These are phyloP conservation scores for Phragmatobia fuliginosa DNA, from an alignment of 2,888 invertebrate species.

Conservation along the genomic window DNA sequence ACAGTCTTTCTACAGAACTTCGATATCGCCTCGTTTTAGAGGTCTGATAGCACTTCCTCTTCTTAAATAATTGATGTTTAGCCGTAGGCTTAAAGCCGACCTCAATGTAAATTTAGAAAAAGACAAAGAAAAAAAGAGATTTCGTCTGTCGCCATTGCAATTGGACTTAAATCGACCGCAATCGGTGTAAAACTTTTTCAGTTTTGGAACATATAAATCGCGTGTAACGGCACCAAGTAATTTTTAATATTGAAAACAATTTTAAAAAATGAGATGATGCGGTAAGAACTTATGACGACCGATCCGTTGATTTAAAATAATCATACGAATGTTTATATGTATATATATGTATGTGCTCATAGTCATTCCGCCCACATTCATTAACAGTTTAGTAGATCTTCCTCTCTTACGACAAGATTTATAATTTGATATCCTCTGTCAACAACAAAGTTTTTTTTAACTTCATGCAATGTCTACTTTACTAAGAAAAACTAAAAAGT, in stretches of 20 bases:
- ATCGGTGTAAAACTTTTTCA: too few relatives aligned
- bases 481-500: background rate
- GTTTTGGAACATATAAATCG: background rate
- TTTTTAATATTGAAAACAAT: background rate
- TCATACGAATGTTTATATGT: background rate
- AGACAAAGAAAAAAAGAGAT: background rate
- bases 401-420: slow-evolving; percentile 1
- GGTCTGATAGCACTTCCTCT: too few relatives aligned
- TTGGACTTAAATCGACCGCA: background rate
- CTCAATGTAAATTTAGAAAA: too few relatives aligned
- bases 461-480: too few relatives aligned
- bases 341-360: background rate
- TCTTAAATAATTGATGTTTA: too few relatives aligned
- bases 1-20: too few relatives aligned
- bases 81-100: too few relatives aligned
- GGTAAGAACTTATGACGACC: background rate
- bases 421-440: background rate
- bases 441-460: background rate
- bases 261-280: background rate
- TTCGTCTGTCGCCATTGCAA: background rate
- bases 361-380: slow-evolving; percentile 13
- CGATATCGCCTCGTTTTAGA: too few relatives aligned
- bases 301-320: background rate
- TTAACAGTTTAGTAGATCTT: slow-evolving; percentile 8
- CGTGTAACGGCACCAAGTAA: too few relatives aligned